A percentile compares a stretch with the other conserved stretches of the same genome.
These are phyloP conservation scores for Panzeria rudis DNA, from an alignment of 2,888 invertebrate species.

Conservation along the genomic window DNA sequence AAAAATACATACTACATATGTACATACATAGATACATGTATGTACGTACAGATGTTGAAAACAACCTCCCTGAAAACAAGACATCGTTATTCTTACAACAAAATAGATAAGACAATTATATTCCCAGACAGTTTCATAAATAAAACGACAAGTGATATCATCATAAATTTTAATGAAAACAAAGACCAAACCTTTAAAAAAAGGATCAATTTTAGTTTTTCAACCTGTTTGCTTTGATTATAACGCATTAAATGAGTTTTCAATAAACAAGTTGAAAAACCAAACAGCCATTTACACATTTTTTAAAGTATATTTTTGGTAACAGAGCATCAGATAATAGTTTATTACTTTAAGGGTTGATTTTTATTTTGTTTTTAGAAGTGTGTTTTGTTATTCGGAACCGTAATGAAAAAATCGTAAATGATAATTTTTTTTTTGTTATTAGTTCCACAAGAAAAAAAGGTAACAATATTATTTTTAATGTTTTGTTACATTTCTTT, in stretches of 20 bases:
- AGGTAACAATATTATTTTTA: conserved; percentile 24
- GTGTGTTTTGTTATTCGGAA: not conserved
- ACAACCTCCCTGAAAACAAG: conserved; percentile 6
- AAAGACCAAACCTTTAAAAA: conserved; percentile 35
- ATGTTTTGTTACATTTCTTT: conserved; percentile 38
- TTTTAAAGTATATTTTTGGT: not conserved
- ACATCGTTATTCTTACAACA: not conserved
- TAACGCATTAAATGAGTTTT: conserved; percentile 47
- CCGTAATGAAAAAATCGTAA: conserved; percentile 32
- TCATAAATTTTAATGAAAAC: conserved; percentile 38
- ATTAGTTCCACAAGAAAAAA: conserved; percentile 15
- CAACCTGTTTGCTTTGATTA: conserved; percentile 37
- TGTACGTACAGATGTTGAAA: not conserved
- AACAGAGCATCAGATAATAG: conserved; percentile 34
- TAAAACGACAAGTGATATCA: conserved; percentile 43
- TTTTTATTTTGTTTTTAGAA: not conserved
- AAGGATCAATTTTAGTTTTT: conserved; percentile 33
- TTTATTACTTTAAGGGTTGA: conserved; percentile 53
- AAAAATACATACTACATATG: not conserved
- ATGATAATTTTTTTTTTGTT: conserved; percentile 34
- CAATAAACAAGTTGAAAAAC: conserved; percentile 22
- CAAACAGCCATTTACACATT: conserved; percentile 19
- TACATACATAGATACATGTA: not conserved
- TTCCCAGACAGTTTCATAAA: conserved; percentile 15
- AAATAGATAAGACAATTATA: conserved; percentile 22